Evolutionary conservation across 1,140 invertebrate genomes (phyloP).

Genomic region (Philopotamus ludificatus): DNA sequence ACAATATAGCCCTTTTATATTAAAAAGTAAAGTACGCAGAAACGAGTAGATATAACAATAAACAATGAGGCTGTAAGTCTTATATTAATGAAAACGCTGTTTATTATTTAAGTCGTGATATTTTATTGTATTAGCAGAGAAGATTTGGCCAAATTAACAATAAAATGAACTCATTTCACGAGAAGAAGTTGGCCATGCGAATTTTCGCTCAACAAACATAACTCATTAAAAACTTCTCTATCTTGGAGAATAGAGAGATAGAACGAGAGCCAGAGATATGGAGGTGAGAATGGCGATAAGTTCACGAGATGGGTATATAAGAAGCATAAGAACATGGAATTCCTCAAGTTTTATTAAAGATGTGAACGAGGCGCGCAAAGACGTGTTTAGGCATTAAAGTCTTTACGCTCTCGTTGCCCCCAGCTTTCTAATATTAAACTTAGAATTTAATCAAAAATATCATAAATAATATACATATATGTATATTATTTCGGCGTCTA

Average conservation of each 20-base stretch:
- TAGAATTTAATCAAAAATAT: neutral
- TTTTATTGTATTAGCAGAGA: too few relatives aligned
- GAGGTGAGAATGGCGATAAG: constrained; percentile 20
- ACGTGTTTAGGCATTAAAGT: too few relatives aligned
- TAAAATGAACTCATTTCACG: too few relatives aligned
- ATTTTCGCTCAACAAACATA: constrained; percentile 16
- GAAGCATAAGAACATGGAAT: neutral
- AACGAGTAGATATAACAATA: too few relatives aligned
- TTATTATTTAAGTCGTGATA: too few relatives aligned
- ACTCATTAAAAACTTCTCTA: constrained; percentile 37
- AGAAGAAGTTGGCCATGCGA: neutral
- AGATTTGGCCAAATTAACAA: too few relatives aligned
- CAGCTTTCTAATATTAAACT: neutral
- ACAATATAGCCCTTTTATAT: too few relatives aligned
- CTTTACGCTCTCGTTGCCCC: neutral
- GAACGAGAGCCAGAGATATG: constrained; percentile 20
- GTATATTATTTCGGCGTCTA: neutral
- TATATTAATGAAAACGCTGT: too few relatives aligned
- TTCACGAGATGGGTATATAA: constrained; percentile 11
- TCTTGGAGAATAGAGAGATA: too few relatives aligned
- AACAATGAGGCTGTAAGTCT: too few relatives aligned
- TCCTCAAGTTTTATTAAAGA: constrained; percentile 16
- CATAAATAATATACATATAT: neutral
- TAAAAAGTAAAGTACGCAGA: too few relatives aligned
- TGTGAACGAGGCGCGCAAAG: too few relatives aligned